Conservation (phyloP, 2,797 vertebrate genomes). For the Takifugu rubripes region DNA sequence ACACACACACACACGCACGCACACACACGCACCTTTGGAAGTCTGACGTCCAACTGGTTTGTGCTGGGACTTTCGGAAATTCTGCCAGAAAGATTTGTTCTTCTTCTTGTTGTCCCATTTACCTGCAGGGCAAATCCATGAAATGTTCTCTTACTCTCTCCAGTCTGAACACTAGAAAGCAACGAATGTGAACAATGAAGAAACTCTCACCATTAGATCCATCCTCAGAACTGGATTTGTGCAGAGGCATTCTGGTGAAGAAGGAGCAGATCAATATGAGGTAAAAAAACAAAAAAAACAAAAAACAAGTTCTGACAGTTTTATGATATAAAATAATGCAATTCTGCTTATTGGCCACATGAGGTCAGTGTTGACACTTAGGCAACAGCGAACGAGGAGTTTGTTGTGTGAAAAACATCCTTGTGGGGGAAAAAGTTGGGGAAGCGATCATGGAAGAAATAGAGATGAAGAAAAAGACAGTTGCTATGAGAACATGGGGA, state of each 20-base stretch:
- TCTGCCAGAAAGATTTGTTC: conserved; percentile 98
- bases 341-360: conserved; percentile 47
- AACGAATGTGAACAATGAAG: conserved; percentile 1
- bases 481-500: conserved; percentile 10
- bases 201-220: conserved; percentile 85
- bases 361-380: conserved; percentile 58
- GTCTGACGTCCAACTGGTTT: conserved; percentile 87
- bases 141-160: not conserved
- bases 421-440: conserved; percentile 12
- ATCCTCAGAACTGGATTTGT: conserved; percentile 97
- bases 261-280: conserved; percentile 18
- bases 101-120: conserved; percentile 98
- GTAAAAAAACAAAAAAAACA: not conserved
- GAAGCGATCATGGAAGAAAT: conserved; percentile 5
- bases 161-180: too few relatives aligned
- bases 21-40: conserved; percentile 85
- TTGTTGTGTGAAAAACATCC: not conserved
- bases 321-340: conserved; percentile 1
- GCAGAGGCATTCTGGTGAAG: conserved; percentile 82
- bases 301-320: not conserved
- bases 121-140: conserved; percentile 67
- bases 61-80: conserved; percentile 92
- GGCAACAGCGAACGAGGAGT: conserved; percentile 7
- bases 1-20: conserved; percentile 59
- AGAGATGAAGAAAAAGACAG: conserved; percentile 20